Conservation (phyloP, 2,113 vertebrate genomes). For the Salminus brasiliensis region DNA sequence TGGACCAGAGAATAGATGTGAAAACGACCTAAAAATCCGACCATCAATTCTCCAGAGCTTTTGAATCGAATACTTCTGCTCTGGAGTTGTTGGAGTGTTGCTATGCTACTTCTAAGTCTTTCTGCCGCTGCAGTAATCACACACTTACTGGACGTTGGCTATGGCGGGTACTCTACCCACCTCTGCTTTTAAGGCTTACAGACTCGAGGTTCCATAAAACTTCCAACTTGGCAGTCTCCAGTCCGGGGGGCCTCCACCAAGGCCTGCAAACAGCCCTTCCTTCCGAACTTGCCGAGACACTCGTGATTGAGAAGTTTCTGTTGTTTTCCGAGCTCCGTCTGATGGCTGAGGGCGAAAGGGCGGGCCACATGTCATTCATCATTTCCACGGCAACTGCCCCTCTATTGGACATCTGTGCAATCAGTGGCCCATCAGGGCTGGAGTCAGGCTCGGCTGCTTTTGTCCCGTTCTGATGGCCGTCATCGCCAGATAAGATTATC, state of each 20-base stretch:
- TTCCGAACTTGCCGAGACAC: constrained; percentile 27
- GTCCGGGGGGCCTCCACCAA: background rate
- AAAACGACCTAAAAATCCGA: no score
- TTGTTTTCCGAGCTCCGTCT: constrained; percentile 43
- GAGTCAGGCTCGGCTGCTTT: constrained; percentile 73
- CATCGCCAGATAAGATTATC: constrained; percentile 85
- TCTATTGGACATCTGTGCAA: constrained; percentile 78
- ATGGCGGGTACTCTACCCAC: background rate
- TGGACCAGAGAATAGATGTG: no score
- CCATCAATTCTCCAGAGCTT: no score
- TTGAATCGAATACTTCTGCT: no score
- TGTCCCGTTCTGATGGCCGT: constrained; percentile 79
- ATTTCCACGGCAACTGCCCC: constrained; percentile 68
- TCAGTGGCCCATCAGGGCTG: constrained; percentile 77
- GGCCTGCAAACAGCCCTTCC: background rate
- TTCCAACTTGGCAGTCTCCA: background rate
- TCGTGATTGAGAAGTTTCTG: constrained; percentile 49
- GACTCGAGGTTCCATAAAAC: background rate
- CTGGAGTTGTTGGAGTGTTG: no score
- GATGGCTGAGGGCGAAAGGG: constrained; percentile 44
- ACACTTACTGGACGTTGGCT: no score
- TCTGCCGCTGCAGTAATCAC: no score
- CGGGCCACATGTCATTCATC: constrained; percentile 76
- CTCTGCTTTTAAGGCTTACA: background rate
- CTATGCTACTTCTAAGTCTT: no score